Base-by-base conservation (phyloP, 2,888 invertebrate genomes). In the Himalopsyche tibetana region DNA sequence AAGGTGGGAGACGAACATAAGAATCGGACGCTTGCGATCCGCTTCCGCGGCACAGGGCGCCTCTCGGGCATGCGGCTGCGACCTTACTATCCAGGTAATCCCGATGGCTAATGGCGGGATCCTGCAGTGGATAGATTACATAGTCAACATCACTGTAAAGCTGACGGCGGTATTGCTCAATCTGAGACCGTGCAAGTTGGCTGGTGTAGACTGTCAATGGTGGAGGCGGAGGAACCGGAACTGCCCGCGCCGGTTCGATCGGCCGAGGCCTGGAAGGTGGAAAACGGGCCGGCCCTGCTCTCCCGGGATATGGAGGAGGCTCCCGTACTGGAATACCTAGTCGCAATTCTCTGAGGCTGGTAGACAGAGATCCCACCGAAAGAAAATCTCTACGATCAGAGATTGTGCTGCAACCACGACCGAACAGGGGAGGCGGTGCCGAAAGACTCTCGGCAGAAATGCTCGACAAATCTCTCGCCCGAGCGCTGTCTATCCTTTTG, bases 101-200 rank as follows among this genome's bases (percentile, higher is more conserved):
- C 91, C 98, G 98, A 90, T 97, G 97, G 89, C 97, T 97, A 80
- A 98, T 94, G 0, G 97, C 96, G 12, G 98, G 97, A 91, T 98
- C 98, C 92, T 97, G 97, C 88, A 97, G 91, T 0, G 98, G 98
- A 90, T 97, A 98, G 91, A 98, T 97, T 9, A 98, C 98, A 90
- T 97, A 98, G 91, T 98, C 98, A 4, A 97, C 97, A 90, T 98
- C 98, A 87, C 98, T 98, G 90, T 97, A 97, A 85, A 98, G 94
- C 90, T 98, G 98, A 90, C 97, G 97, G 89, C 97, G 96, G 90
- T 97, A 98, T 90, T 97, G 96, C 88, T 97, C 97, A 88, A 97
- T 96, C 90, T 97, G 97, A 40, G 95, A 95, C 28, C 95, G 93
- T 0, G 95, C 95, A 79, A 96, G 92, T 89, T 96, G 95, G 89